Evolutionary conservation across 2,888 invertebrate species (phyloP).

Genomic region (Cryptocephalus moraei): DNA sequence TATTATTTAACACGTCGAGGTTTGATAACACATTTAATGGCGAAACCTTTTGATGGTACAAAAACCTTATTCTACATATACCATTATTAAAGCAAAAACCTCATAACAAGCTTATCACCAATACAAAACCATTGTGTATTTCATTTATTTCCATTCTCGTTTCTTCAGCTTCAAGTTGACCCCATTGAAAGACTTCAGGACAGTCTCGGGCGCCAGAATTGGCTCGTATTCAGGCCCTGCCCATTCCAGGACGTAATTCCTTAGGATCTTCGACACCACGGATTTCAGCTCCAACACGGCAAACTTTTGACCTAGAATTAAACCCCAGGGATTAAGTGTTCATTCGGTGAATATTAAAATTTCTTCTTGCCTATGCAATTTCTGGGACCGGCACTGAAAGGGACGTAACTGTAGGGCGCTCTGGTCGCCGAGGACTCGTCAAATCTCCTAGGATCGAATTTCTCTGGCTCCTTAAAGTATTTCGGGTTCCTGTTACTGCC

Average conservation of each 20-base stretch:
- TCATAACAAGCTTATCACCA: too few species aligned
- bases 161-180: conserved; percentile 9
- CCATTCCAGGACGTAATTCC: conserved; percentile 33
- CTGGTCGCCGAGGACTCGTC: conserved; percentile 26
- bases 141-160: conserved; percentile 5
- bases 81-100: too few species aligned
- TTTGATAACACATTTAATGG: too few species aligned
- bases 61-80: too few species aligned
- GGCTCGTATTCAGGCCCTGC: conserved; percentile 11
- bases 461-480: conserved; percentile 44
- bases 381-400: conserved; percentile 55
- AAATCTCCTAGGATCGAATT: conserved; percentile 46
- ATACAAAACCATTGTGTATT: too few species aligned
- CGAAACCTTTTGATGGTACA: too few species aligned
- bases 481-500: conserved; percentile 42
- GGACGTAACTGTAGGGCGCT: conserved; percentile 43
- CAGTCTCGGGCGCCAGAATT: conserved; percentile 10
- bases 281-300: conserved; percentile 47
- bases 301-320: conserved; percentile 32
- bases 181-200: conserved; percentile 15
- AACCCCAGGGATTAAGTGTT: too few species aligned
- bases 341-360: not conserved
- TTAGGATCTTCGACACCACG: conserved; percentile 41
- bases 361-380: conserved; percentile 45
- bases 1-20: too few species aligned